These are phyloP conservation scores for Sinocyclocheilus anophthalmus DNA, from an alignment of 2,113 vertebrate genomes.

Conservation along the genomic window DNA sequence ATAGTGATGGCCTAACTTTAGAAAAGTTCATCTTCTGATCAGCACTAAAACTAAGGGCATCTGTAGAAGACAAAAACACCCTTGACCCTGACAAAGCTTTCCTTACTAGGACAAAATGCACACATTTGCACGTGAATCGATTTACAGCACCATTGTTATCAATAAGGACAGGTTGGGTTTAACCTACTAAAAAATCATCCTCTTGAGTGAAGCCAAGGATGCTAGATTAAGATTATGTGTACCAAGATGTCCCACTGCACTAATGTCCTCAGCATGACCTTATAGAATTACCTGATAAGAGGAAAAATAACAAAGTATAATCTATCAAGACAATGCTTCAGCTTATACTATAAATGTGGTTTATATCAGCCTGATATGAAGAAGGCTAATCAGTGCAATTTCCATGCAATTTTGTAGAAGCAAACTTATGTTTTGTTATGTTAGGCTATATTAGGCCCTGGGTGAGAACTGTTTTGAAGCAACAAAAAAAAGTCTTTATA, in stretches of 20 bases:
- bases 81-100: background rate
- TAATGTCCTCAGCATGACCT: background rate
- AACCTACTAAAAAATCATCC: background rate
- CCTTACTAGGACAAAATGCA: background rate
- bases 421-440: constrained; percentile 21
- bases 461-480: background rate
- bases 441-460: constrained; percentile 18
- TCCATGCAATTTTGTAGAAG: background rate
- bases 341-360: background rate
- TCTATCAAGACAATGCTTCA: background rate
- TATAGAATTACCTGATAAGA: constrained; percentile 6
- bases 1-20: background rate
- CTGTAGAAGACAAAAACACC: background rate
- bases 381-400: constrained; percentile 7
- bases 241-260: background rate
- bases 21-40: background rate
- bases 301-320: too few species aligned
- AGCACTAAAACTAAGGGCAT: background rate
- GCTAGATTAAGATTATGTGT: too few species aligned
- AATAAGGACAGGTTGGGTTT: background rate
- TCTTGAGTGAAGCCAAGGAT: too few species aligned
- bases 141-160: background rate
- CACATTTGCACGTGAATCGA: background rate
- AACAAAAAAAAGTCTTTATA: background rate
- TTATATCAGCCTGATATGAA: background rate